phyloP scores from a whole-genome alignment of 2,113 vertebrate species.

The Pteropus alecto region DNA sequence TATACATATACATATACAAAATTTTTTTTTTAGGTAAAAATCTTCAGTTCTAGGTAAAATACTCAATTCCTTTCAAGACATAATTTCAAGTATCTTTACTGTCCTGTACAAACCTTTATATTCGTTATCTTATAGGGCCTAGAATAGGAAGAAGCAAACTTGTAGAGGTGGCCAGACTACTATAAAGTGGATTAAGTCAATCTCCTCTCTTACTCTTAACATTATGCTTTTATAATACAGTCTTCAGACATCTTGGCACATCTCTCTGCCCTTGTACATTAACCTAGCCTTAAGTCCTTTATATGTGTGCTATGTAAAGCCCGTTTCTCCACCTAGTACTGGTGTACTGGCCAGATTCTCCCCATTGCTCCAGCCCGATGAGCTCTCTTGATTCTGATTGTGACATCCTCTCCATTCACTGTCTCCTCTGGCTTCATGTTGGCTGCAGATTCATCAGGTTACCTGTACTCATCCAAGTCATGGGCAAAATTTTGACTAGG shows the following conservation, averaged over 20 bases:
- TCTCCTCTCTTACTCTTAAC: neutral
- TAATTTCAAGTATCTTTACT: neutral
- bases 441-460: neutral
- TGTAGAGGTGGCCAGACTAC: neutral
- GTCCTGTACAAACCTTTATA: neutral
- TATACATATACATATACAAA: no score
- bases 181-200: neutral
- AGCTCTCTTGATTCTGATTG: neutral
- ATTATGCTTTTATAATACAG: neutral
- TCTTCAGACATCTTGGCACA: neutral
- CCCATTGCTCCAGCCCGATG: neutral
- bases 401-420: neutral
- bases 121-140: neutral
- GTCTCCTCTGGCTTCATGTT: neutral
- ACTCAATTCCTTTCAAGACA: neutral
- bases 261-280: neutral
- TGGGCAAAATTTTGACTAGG: neutral
- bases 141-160: neutral
- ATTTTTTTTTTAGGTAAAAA: neutral
- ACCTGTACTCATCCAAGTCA: neutral
- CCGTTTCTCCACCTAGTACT: neutral
- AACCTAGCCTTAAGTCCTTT: neutral
- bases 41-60: neutral
- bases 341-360: neutral
- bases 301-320: neutral